A percentile compares a stretch with the other conserved stretches of the same genome.
Conservation (phyloP, 1,140 invertebrate genomes). For the Zaprionus tsacasi region DNA sequence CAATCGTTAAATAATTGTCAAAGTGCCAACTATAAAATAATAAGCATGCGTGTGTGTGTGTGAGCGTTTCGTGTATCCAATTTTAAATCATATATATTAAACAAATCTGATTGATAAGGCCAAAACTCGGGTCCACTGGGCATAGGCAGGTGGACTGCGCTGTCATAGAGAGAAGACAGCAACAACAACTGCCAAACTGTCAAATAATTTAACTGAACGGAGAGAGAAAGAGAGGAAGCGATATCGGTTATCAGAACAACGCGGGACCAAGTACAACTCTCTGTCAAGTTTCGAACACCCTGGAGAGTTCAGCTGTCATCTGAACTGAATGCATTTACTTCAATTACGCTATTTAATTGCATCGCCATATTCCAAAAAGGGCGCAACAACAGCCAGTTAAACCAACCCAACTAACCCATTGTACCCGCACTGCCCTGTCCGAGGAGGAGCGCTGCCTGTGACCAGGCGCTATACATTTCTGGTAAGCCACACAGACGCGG, state of each 20-base stretch:
- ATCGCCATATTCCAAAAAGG: constrained; percentile 26
- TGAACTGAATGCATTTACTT: constrained; percentile 32
- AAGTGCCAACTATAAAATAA: constrained; percentile 29
- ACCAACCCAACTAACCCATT: not conserved
- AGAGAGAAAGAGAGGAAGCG: too few relatives aligned
- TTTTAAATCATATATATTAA: constrained; percentile 4
- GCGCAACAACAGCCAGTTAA: too few relatives aligned
- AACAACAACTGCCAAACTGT: constrained; percentile 27
- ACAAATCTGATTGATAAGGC: not conserved
- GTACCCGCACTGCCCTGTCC: not conserved
- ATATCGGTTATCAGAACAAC: not conserved
- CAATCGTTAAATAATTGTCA: constrained; percentile 13
- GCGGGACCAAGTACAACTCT: not conserved
- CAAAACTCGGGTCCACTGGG: constrained; percentile 15
- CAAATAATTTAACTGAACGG: constrained; percentile 11
- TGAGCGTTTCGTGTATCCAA: not conserved
- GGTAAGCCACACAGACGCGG: constrained; percentile 34
- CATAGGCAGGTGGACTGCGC: constrained; percentile 2
- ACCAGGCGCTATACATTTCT: constrained; percentile 38
- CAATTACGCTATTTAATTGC: constrained; percentile 54
- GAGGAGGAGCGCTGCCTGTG: constrained; percentile 1
- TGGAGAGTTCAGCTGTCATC: constrained; percentile 30
- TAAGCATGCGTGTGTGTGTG: not conserved
- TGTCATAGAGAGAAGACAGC: constrained; percentile 11
- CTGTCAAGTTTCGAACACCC: constrained; percentile 17